Evolutionary conservation across 2,797 vertebrate species (phyloP).

Genomic region (Brachymystax lenok): DNA sequence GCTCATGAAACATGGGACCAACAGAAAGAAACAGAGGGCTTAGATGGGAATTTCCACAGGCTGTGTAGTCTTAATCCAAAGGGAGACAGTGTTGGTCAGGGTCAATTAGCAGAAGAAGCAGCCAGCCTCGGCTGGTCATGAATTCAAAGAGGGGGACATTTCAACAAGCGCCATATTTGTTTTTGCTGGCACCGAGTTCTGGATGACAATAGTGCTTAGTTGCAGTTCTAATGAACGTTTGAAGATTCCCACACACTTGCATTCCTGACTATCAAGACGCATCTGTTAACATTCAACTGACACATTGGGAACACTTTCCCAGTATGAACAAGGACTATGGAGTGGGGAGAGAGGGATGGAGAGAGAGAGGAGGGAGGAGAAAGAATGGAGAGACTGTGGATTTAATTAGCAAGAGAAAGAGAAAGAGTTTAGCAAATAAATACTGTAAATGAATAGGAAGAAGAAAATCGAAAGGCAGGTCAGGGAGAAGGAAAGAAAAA

Average conservation of each 20-base stretch:
- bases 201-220: constrained; percentile 62
- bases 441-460: neutral
- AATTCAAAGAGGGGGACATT: constrained; percentile 59
- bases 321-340: constrained; percentile 49
- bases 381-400: neutral
- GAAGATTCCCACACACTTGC: constrained; percentile 74
- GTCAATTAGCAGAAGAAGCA: constrained; percentile 65
- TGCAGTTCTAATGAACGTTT: constrained; percentile 58
- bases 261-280: constrained; percentile 67
- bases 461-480: neutral
- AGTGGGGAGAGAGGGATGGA: constrained; percentile 12
- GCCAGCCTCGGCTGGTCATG: constrained; percentile 40
- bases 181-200: constrained; percentile 67
- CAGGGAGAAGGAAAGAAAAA: neutral
- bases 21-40: constrained; percentile 60
- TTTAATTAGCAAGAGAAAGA: neutral
- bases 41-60: constrained; percentile 63
- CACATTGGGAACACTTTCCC: constrained; percentile 62
- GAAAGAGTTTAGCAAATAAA: neutral
- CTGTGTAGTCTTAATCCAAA: constrained; percentile 50
- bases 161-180: constrained; percentile 66
- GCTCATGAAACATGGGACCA: constrained; percentile 7
- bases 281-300: constrained; percentile 75
- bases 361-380: constrained; percentile 24
- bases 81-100: constrained; percentile 61